These are phyloP conservation scores for Erynnis tages DNA, from an alignment of 2,888 invertebrate species.

Conservation along the genomic window DNA sequence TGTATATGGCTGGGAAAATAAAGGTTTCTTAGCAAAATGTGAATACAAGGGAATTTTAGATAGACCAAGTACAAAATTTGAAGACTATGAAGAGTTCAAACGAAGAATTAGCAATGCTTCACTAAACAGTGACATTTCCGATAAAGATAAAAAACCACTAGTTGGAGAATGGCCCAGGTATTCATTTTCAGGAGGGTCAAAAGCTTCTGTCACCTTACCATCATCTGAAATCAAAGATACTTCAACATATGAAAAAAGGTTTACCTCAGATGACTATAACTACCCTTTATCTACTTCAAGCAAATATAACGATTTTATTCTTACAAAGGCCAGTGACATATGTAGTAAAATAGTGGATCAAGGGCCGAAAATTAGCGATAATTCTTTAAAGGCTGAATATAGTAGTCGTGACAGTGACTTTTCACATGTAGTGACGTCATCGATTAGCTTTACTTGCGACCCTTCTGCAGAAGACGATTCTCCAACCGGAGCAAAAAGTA, in stretches of 20 bases:
- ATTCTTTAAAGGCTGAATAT: constrained; percentile 64
- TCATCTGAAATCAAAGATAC: constrained; percentile 62
- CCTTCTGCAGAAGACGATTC: constrained; percentile 74
- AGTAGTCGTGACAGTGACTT: constrained; percentile 77
- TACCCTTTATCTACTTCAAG: constrained; percentile 64
- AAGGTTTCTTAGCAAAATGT: constrained; percentile 71
- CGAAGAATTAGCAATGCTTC: constrained; percentile 47
- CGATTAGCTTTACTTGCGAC: constrained; percentile 78
- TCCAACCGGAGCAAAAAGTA: constrained; percentile 70
- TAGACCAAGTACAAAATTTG: constrained; percentile 45
- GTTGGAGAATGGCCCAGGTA: constrained; percentile 59
- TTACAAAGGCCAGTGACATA: constrained; percentile 67
- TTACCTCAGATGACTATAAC: constrained; percentile 61
- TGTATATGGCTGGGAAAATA: constrained; percentile 77
- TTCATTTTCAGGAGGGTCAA: constrained; percentile 67
- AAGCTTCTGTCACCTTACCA: constrained; percentile 56
- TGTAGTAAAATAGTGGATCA: constrained; percentile 65
- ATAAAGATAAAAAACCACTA: constrained; percentile 44
- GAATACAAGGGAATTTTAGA: constrained; percentile 50
- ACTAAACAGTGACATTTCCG: constrained; percentile 40
- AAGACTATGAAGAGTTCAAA: constrained; percentile 42
- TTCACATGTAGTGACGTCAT: constrained; percentile 74
- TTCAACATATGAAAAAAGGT: constrained; percentile 54
- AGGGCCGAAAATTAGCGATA: constrained; percentile 66
- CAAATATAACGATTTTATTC: constrained; percentile 69